Evolutionary conservation across 1,140 invertebrate species (phyloP).

Genomic region (Aphelenchoides avenae): DNA sequence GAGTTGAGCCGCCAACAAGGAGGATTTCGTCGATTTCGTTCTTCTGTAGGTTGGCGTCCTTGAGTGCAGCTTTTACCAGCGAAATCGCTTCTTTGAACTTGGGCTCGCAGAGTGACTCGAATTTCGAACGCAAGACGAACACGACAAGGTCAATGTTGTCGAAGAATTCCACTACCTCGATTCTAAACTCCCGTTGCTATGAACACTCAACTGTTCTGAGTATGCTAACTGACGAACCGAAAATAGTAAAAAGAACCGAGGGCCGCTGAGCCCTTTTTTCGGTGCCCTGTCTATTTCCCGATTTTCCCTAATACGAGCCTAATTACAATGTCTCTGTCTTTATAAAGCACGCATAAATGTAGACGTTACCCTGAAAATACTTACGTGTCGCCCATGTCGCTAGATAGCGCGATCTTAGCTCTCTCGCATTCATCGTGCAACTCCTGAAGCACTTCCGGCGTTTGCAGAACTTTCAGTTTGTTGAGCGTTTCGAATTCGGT

Average conservation of each 20-base stretch:
- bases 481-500: constrained; percentile 82
- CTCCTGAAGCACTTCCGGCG: constrained; percentile 79
- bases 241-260: no score
- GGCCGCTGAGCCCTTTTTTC: no score
- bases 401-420: constrained; percentile 86
- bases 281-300: no score
- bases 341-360: no score
- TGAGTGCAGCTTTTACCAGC: constrained; percentile 82
- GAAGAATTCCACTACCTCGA: no score
- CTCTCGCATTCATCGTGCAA: constrained; percentile 85
- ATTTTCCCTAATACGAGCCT: no score
- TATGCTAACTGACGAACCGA: no score
- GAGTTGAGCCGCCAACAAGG: constrained; percentile 91
- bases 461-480: constrained; percentile 78
- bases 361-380: no score
- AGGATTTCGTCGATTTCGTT: constrained; percentile 86
- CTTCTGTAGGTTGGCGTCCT: constrained; percentile 86
- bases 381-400: constrained; percentile 79
- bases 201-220: no score
- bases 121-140: constrained; percentile 82
- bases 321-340: no score
- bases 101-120: constrained; percentile 86
- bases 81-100: constrained; percentile 80
- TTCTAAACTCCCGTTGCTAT: no score
- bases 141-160: constrained; percentile 92